Base-by-base conservation (phyloP, 2,797 vertebrate species). In the Martes flavigula region DNA sequence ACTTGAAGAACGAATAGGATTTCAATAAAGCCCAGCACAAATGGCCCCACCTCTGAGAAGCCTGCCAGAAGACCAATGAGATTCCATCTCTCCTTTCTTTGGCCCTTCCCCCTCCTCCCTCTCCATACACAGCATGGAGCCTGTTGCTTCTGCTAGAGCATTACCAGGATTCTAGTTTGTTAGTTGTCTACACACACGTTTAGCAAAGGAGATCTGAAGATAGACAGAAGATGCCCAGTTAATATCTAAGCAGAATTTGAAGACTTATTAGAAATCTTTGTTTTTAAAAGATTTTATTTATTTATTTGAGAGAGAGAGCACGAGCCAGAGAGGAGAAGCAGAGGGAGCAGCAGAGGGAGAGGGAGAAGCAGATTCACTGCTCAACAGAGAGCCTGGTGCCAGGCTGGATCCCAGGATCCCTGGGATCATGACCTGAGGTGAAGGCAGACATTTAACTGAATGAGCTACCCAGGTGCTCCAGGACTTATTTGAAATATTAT, bases 211-310 rank as follows among this genome's bases (percentile, higher is more conserved):
- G 25, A 48, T 86, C 79, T 79, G 87, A 73, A 83, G 40, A 38
- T 5, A 79, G 35, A 51, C 3, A 62, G 75, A 91, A 70, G 58
- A 87, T 64, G 5, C 4, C 64, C 38, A 54, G 18, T 85, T 83
- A 93, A 64, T 64, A 90, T 75, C 17, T 54, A 91, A 81, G 13
- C 90, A 87, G 7, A 23, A 91, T 54, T 72, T 40, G 64, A 93
- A 48, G 14, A 75, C 73, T 66, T 3, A 62, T 38, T 81, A 46
- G 32, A 91, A 64, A 90, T 82, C 20, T 54, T 70, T 64, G 54
- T 32, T 64, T 32, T 3, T 21, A 21, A 56, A 56, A 58, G 56
- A 58, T 58, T 58, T 58, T 58, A 58, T 58, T 58, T 58, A 58
- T 58, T 58, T 58, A 23, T 23, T 58, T 58, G 56, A 64, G 30